Evolutionary conservation across 2,888 invertebrate genomes (phyloP), one percentile per base, ranked within the genome.

Genomic region (Barypeithes pellucidus): DNA sequence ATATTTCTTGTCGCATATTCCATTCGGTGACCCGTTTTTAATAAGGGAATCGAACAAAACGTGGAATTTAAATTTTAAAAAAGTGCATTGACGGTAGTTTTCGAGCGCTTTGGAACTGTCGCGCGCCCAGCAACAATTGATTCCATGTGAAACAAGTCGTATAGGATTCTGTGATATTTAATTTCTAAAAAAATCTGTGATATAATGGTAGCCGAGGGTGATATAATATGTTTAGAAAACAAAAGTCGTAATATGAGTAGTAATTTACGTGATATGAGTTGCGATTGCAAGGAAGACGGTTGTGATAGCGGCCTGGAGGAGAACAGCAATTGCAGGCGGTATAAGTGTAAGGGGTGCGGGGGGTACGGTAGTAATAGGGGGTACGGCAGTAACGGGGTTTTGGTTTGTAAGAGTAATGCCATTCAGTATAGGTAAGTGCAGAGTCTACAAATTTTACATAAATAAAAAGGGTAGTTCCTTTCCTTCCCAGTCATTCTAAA

Each of bases 141-240:
- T 29, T 29, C 29, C 2, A 2, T 29, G 7, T 29, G 9, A 2
- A 29, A 29, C 2, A 29, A 29, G 1, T 29, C 9, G 29, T 20
- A 9, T 2, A 47, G 1, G 18, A 50, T 54, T 29, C 57, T 71
- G 71, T 71, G 71, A 71, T 70, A 63, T 69, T 43, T 3, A 14
- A 8, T 39, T 12, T 39, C 36, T 29, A 22, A 61, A 47, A 39
- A 24, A 45, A 43, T 47, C 59, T 67, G 52, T 67, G 43, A 73
- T 57, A 67, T 67, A 63, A 75, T 75, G 75, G 75, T 75, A n/a
- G 75, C 75, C 22, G 72, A 70, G 22, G 69, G 73, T 67, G 75
- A 71, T 66, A 54, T 75, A 20, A 29, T 71, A 9, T 43, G 62
- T 12, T 12, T 68, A 45, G 65, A 75, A 33, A 65, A 29, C 9